Conservation (phyloP, 2,113 vertebrate genomes). For the Poicephalus meyeri region DNA sequence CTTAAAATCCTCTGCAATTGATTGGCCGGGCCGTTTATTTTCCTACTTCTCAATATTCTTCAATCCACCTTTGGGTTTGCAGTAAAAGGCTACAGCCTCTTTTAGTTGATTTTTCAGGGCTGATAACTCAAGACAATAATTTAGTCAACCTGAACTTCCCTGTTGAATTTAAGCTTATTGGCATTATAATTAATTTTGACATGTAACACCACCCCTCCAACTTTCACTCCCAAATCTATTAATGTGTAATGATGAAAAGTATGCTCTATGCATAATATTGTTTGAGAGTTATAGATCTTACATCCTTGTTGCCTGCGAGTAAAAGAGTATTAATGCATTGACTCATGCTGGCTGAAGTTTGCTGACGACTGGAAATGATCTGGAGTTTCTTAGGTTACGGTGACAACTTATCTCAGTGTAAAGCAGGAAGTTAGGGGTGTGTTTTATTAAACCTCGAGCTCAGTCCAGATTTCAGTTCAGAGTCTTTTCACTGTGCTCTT, state of each 20-base stretch:
- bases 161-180: conserved; percentile 60
- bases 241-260: conserved; percentile 57
- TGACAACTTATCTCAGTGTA: neutral
- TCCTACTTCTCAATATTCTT: neutral
- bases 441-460: neutral
- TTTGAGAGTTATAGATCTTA: conserved; percentile 27
- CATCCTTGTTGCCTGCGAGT: neutral
- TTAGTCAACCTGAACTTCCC: conserved; percentile 62
- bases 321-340: neutral
- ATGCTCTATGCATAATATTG: conserved; percentile 11
- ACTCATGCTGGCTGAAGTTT: neutral
- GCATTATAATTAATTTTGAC: conserved; percentile 70
- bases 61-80: neutral
- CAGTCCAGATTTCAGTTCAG: neutral
- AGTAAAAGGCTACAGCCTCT: conserved; percentile 29
- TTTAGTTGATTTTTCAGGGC: conserved; percentile 27
- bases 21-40: neutral
- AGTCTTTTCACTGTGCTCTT: neutral
- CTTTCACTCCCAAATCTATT: conserved; percentile 61
- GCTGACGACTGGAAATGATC: neutral
- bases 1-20: neutral
- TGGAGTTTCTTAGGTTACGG: neutral
- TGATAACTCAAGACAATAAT: conserved; percentile 52
- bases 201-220: conserved; percentile 61
- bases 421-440: neutral